These are phyloP conservation scores for Drosophila arizonae DNA, from an alignment of 1,140 invertebrate genomes.

Conservation along the genomic window DNA sequence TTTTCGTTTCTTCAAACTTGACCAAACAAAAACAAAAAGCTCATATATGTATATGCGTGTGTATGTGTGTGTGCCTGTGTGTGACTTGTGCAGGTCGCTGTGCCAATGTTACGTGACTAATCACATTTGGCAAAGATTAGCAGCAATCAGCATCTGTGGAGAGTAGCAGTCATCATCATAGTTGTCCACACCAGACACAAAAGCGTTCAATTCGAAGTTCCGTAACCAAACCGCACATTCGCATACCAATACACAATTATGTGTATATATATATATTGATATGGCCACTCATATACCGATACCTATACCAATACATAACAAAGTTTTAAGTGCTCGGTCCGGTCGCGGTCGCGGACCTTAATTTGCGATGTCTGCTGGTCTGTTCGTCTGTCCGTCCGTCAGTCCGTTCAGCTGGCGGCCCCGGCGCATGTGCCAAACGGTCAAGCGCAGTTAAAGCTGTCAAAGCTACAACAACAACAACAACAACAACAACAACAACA, in stretches of 20 bases:
- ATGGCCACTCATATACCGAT: slow-evolving; percentile 11
- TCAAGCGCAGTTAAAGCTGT: slow-evolving; percentile 77
- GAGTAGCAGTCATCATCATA: slow-evolving; percentile 69
- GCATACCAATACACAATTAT: slow-evolving; percentile 1
- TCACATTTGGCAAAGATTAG: slow-evolving; percentile 76
- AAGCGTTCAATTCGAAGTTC: slow-evolving; percentile 65
- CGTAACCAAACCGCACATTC: slow-evolving; percentile 64
- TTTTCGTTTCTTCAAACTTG: slow-evolving; percentile 17
- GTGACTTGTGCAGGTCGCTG: slow-evolving; percentile 41
- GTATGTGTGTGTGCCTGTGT: background rate
- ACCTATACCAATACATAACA: slow-evolving; percentile 42
- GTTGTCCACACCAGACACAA: slow-evolving; percentile 68
- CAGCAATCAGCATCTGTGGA: slow-evolving; percentile 70
- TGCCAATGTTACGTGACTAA: slow-evolving; percentile 79
- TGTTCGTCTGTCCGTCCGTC: slow-evolving; percentile 14
- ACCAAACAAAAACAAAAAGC: slow-evolving; percentile 32
- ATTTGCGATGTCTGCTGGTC: slow-evolving; percentile 68
- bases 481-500: slow-evolving; percentile 52
- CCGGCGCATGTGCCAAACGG: slow-evolving; percentile 76
- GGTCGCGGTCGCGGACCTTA: slow-evolving; percentile 68
- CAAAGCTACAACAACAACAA: slow-evolving; percentile 44
- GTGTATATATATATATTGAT: slow-evolving; percentile 1
- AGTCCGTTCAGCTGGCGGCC: slow-evolving; percentile 29
- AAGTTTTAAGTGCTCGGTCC: slow-evolving; percentile 61
- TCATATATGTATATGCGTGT: background rate